phyloP scores from a whole-genome alignment of 2,888 invertebrate genomes.

The Lithophane leautieri region DNA sequence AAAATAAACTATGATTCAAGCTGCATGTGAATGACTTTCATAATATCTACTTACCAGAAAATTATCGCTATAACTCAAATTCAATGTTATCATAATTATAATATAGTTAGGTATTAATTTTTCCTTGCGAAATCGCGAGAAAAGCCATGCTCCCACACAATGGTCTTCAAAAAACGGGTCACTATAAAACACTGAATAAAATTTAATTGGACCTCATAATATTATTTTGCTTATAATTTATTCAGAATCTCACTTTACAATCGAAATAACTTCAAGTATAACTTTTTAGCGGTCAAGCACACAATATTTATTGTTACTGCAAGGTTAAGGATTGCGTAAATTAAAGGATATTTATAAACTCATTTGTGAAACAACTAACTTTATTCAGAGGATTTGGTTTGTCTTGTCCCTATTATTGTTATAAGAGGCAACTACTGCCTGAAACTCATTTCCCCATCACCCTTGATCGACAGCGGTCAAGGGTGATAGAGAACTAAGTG shows the following conservation, averaged over 20 bases:
- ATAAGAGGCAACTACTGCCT: neutral
- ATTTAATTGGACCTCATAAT: neutral
- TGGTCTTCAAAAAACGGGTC: neutral
- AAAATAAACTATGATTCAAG: neutral
- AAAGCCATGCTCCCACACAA: neutral
- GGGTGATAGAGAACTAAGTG: no score
- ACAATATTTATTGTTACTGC: conserved; percentile 24
- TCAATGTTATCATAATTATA: neutral
- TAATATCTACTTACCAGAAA: neutral
- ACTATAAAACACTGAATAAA: neutral
- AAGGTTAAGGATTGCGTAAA: conserved; percentile 41
- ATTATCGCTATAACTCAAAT: neutral
- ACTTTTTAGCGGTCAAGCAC: conserved; percentile 39
- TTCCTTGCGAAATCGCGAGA: neutral
- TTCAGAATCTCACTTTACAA: conserved; percentile 16
- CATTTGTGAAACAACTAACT: conserved; percentile 13
- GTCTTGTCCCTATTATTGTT: conserved; percentile 9
- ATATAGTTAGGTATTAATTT: neutral
- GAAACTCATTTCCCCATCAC: neutral
- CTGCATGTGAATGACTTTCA: neutral
- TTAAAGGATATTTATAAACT: conserved; percentile 26
- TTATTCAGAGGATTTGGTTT: neutral
- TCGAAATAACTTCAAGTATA: conserved; percentile 22
- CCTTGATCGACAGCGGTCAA: neutral
- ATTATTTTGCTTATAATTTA: conserved; percentile 1